These are phyloP conservation scores for Megaleporinus macrocephalus DNA, from an alignment of 2,113 vertebrate genomes.

Conservation along the genomic window DNA sequence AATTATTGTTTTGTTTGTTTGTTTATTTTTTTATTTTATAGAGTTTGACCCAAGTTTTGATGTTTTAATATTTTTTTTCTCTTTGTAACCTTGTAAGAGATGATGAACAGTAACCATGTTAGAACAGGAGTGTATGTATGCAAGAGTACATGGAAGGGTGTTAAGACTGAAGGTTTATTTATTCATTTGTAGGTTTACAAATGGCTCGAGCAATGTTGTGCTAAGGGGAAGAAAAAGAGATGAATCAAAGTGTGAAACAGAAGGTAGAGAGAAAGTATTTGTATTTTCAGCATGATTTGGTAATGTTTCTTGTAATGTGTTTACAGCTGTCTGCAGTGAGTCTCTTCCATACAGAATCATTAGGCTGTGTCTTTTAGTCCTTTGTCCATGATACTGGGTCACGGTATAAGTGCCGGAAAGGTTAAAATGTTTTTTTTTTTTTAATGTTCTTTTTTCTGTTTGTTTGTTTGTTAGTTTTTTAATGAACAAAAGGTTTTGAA, in stretches of 20 bases:
- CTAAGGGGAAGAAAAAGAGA: not conserved
- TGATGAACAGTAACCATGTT: not conserved
- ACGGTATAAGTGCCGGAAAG: no score
- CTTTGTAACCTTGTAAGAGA: not conserved
- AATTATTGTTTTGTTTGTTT: not conserved
- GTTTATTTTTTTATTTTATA: not conserved
- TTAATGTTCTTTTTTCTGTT: no score
- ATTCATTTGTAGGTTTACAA: not conserved
- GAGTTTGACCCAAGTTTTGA: not conserved
- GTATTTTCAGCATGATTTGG: not conserved
- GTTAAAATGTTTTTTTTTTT: not conserved
- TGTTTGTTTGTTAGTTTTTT: no score
- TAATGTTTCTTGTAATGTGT: not conserved
- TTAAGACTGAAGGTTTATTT: not conserved
- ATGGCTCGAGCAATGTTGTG: not conserved
- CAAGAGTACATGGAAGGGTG: not conserved
- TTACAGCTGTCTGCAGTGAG: not conserved
- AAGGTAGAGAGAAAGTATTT: not conserved
- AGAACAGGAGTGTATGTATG: not conserved
- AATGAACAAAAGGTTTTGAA: not conserved
- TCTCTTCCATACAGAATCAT: not conserved
- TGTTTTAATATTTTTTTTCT: no score
- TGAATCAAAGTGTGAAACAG: not conserved
- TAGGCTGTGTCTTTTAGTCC: not conserved
- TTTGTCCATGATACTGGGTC: not conserved